phyloP scores from a whole-genome alignment of 1,140 invertebrate species.

The Oreohelix idahoensis region DNA sequence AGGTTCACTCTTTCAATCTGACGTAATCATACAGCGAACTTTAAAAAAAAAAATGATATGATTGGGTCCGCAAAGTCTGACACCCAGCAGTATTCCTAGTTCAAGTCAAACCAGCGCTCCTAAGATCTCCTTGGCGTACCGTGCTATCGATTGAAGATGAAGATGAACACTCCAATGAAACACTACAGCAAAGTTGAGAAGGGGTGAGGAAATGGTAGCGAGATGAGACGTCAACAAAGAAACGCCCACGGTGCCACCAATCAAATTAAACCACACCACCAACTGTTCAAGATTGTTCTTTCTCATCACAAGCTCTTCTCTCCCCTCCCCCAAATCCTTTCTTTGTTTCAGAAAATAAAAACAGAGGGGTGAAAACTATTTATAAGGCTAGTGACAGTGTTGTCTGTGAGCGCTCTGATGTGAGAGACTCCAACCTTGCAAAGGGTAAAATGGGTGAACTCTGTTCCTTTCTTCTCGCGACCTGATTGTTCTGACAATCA shows the following conservation, averaged over 20 bases:
- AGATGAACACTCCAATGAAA: neutral
- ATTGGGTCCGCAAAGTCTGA: neutral
- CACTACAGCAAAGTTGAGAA: neutral
- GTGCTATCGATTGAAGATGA: neutral
- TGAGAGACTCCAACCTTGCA: neutral
- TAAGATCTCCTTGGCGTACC: neutral
- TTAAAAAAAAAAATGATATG: too few species aligned
- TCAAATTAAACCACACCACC: slow-evolving; percentile 12
- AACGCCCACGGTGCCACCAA: neutral
- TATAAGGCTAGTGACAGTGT: neutral
- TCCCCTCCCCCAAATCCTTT: neutral
- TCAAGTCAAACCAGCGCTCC: neutral
- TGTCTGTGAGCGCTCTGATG: neutral
- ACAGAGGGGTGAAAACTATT: neutral
- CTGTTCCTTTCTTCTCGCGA: neutral
- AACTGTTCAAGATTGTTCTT: neutral
- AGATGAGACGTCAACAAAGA: neutral
- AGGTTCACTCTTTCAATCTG: neutral
- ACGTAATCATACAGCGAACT: neutral
- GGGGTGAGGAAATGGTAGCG: neutral
- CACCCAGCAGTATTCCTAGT: neutral
- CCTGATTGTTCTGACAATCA: neutral
- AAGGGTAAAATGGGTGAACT: neutral
- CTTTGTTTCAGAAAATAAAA: slow-evolving; percentile 1
- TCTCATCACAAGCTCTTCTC: neutral